Evolutionary conservation across 2,113 vertebrate species (phyloP).

Genomic region (Leucopternis melanops): DNA sequence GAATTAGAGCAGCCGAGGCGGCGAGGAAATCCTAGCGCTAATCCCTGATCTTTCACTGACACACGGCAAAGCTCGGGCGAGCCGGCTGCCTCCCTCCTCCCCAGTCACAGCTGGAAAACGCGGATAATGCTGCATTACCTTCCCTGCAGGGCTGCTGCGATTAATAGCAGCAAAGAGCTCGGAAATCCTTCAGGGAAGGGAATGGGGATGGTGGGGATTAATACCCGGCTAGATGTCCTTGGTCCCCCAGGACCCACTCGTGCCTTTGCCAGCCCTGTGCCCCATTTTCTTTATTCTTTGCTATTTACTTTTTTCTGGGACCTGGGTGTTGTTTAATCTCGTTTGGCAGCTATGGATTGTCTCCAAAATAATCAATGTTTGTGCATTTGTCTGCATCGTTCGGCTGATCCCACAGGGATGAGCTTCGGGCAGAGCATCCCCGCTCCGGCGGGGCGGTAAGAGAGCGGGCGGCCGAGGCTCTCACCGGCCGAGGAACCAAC

Average conservation of each 20-base stretch:
- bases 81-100: background rate
- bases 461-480: background rate
- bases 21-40: constrained; percentile 19
- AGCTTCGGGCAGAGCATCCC: background rate
- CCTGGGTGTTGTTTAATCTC: constrained; percentile 1
- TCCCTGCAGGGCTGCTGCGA: background rate
- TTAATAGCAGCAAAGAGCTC: background rate
- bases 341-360: constrained; percentile 24
- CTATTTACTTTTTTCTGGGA: background rate
- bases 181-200: background rate
- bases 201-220: background rate
- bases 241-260: background rate
- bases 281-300: background rate
- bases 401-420: background rate
- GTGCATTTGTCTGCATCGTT: background rate
- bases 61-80: background rate
- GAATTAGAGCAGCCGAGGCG: constrained; percentile 31
- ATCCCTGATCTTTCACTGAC: constrained; percentile 34
- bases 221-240: background rate
- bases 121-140: constrained; percentile 41
- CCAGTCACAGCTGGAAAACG: constrained; percentile 10
- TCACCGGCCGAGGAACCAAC: background rate
- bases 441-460: background rate
- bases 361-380: constrained; percentile 2
- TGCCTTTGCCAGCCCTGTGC: background rate